Evolutionary conservation across 2,888 invertebrate genomes (phyloP).

Genomic region (Heteromurus nitidus): DNA sequence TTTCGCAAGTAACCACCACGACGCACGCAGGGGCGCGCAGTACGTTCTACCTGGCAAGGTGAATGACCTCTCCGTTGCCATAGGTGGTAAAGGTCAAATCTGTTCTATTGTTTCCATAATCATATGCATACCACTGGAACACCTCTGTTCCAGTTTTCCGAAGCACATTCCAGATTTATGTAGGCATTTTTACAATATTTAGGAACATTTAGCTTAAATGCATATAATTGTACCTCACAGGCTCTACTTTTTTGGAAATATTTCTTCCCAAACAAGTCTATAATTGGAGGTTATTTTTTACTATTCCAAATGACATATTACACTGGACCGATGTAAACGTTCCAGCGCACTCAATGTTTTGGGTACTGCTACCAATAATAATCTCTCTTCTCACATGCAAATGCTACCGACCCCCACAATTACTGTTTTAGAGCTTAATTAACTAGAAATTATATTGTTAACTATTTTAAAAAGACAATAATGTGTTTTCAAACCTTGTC

Average conservation of each 20-base stretch:
- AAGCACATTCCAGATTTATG: neutral
- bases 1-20: too few species aligned
- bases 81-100: neutral
- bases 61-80: neutral
- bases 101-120: neutral
- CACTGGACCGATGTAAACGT: constrained; percentile 12
- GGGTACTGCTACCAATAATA: constrained; percentile 10
- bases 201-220: neutral
- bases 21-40: too few species aligned
- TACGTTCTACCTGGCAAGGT: too few species aligned
- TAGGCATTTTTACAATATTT: neutral
- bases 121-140: neutral
- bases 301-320: constrained; percentile 44
- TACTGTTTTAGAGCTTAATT: too few species aligned
- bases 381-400: too few species aligned
- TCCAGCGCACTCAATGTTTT: constrained; percentile 33
- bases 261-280: constrained; percentile 41
- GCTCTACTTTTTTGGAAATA: constrained; percentile 51
- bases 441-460: too few species aligned
- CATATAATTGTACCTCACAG: constrained; percentile 31
- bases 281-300: constrained; percentile 28
- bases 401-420: too few species aligned
- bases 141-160: neutral
- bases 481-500: too few species aligned
- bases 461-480: too few species aligned